These are phyloP conservation scores for Nemotelus pantherinus DNA, from an alignment of 2,888 invertebrate species.

Conservation along the genomic window DNA sequence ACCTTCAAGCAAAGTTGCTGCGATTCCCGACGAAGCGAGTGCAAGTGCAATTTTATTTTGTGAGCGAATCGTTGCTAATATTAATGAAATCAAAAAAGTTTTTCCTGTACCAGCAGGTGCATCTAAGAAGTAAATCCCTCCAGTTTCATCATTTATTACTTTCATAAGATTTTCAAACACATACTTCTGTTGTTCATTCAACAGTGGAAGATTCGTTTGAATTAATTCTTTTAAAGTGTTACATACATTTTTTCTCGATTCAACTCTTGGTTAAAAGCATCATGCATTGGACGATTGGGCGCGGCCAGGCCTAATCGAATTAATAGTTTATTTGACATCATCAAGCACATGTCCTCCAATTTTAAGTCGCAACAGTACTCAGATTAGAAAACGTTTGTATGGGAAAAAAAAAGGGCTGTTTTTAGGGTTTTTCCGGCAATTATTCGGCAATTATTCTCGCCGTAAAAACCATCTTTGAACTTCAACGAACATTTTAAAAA, in stretches of 20 bases:
- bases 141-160: constrained; percentile 38
- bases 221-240: constrained; percentile 50
- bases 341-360: constrained; percentile 55
- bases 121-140: constrained; percentile 46
- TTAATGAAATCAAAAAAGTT: constrained; percentile 48
- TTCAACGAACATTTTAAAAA: no score
- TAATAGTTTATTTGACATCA: constrained; percentile 9
- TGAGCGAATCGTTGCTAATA: constrained; percentile 44
- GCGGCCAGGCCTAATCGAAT: constrained; percentile 54
- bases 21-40: constrained; percentile 52
- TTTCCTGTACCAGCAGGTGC: constrained; percentile 48
- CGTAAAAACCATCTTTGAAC: no score
- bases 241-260: constrained; percentile 52
- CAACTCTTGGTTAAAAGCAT: constrained; percentile 53
- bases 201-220: constrained; percentile 10
- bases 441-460: no score
- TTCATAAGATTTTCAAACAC: constrained; percentile 16
- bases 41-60: constrained; percentile 48
- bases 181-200: constrained; percentile 16
- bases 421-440: no score
- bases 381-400: no score
- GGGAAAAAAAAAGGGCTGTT: no score
- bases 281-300: constrained; percentile 53
- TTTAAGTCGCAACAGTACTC: no score
- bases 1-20: constrained; percentile 53